Evolutionary conservation across 92 coral and sea anemone species (phyloP), one percentile per base, ranked within the genome.

Genomic region (Virgularia gustaviana): DNA sequence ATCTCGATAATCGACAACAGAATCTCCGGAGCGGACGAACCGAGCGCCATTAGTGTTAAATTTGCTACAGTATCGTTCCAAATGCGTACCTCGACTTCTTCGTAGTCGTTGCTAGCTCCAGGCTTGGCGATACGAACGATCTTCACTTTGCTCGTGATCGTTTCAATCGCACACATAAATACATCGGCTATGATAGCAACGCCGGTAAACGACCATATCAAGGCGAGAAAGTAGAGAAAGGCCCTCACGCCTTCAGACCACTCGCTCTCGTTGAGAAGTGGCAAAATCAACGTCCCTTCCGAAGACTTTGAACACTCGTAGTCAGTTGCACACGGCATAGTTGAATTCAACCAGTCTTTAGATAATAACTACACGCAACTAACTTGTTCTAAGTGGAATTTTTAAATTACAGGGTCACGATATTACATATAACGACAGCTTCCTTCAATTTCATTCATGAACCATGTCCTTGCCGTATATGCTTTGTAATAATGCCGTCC

Each of bases 61-160:
- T 94, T 94, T 13, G 99, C 99, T 0, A 94, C 99, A 2, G 99
- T 94, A 67, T 94, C 99, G 35, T 94, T 94, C 99, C 99, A 94
- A 19, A 94, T 79, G 22, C 99, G 84, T 16, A 94, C 85, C 52
- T 94, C 94, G 1, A 89, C 90, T 39, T 87, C 91, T 9, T 86
- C 95, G 24, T 75, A 39, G 42, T 89, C 89, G 24, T 81, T 72
- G 10, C 51, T 57, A 10, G 83, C 71, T 41, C 83, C 89, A 63
- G 88, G 99, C 36, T 82, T 88, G 12, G 99, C 90, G 1, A 94
- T 95, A 67, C 82, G 85, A 4, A 94, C 87, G 39, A 73, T 73
- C 57, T 94, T 94, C n/a, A 96, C 88, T 62, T 94, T 94, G 82
- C 99, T 94, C 38, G 99, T 94, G 22, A 94, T 94, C 33, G 89